phyloP scores from a whole-genome alignment of 2,113 vertebrate species.

The Lathamus discolor region DNA sequence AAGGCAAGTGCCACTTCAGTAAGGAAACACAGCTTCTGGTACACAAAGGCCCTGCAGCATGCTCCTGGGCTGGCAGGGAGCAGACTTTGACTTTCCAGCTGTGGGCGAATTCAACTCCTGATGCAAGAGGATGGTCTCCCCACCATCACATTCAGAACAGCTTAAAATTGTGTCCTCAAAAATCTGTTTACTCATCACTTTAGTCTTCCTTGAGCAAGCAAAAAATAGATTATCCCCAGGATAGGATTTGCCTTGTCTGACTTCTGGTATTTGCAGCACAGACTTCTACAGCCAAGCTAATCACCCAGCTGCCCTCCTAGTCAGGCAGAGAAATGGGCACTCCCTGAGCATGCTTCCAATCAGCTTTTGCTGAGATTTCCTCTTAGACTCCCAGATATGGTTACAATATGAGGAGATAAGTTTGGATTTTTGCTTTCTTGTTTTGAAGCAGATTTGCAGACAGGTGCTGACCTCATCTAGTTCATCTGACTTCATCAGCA shows the following conservation, averaged over 20 bases:
- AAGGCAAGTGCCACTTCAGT: neutral
- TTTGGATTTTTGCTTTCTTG: fast-evolving
- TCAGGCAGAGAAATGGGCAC: neutral
- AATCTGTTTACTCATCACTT: slow-evolving; percentile 56
- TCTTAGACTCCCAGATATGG: neutral
- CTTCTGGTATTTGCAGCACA: neutral
- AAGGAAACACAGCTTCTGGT: neutral
- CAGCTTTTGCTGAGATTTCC: neutral
- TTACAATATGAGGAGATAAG: fast-evolving
- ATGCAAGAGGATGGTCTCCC: neutral
- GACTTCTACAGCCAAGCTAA: neutral
- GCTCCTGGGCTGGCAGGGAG: neutral
- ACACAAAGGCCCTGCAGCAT: neutral
- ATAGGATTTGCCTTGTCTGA: slow-evolving; percentile 37
- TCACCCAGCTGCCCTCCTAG: neutral
- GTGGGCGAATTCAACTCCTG: neutral
- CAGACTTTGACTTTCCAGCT: slow-evolving; percentile 16
- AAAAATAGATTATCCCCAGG: slow-evolving; percentile 38
- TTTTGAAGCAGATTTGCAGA: neutral
- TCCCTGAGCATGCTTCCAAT: neutral
- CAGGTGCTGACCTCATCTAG: neutral
- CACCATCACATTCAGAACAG: neutral
- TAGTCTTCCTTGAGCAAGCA: slow-evolving; percentile 26
- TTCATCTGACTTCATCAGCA: fast-evolving
- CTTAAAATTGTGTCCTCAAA: neutral